Evolutionary conservation across 2,888 invertebrate genomes (phyloP).

Genomic region (Brachylomia viminalis): DNA sequence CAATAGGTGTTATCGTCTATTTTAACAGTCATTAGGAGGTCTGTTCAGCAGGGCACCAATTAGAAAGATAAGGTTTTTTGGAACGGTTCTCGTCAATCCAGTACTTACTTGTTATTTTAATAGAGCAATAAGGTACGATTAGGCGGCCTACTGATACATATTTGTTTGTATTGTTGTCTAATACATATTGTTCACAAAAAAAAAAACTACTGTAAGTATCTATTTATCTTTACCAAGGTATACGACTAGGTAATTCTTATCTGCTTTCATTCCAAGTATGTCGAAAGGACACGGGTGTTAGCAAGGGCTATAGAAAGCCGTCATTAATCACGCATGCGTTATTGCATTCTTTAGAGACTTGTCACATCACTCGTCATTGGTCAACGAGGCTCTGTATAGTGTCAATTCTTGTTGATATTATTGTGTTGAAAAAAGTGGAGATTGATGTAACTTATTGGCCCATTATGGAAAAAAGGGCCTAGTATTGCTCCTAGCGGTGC

Average conservation of each 20-base stretch:
- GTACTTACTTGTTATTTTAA: background rate
- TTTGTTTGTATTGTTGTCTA: background rate
- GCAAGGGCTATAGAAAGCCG: slow-evolving; percentile 34
- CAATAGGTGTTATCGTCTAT: background rate
- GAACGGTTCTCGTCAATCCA: background rate
- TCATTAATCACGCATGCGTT: slow-evolving; percentile 53
- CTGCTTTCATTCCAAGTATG: slow-evolving; percentile 24
- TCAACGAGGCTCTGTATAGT: slow-evolving; percentile 29
- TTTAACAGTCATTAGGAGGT: background rate
- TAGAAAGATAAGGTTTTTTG: background rate
- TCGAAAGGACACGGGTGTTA: slow-evolving; percentile 45
- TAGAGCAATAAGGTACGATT: background rate
- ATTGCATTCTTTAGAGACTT: slow-evolving; percentile 56
- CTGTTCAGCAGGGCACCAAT: background rate
- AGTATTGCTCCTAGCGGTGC: background rate
- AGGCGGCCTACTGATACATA: background rate
- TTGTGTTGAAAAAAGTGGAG: slow-evolving; percentile 7
- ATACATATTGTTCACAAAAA: background rate
- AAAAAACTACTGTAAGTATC: background rate
- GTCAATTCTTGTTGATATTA: slow-evolving; percentile 32
- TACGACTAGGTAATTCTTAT: slow-evolving; percentile 21
- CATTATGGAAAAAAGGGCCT: slow-evolving; percentile 9
- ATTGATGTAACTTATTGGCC: slow-evolving; percentile 11
- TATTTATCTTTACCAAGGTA: background rate
- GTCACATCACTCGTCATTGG: slow-evolving; percentile 48